Evolutionary conservation across 2,113 vertebrate species (phyloP), one percentile per base, ranked within the genome.

Genomic region (Megaptera novaeangliae): DNA sequence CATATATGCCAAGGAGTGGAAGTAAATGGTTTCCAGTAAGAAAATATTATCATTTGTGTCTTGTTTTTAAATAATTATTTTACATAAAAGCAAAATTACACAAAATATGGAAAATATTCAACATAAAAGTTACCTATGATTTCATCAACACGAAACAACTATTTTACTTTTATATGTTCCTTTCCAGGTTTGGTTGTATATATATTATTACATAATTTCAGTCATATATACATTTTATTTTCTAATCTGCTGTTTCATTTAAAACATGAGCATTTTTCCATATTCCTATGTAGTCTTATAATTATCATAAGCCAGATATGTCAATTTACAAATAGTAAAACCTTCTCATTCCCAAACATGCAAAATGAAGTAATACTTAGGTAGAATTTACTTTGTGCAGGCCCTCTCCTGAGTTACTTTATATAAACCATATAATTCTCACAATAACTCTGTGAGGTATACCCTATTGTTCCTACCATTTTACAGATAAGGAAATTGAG

Each of bases 31-130:
- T 74, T 96, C 82, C 39, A 49, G 13, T 64, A 63, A 94, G 31
- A 87, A 88, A 92, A 84, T 4, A 64, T 27, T 36, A 11, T 25
- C 52, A 82, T 66, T 92, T 96, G 17, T 83, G 63, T 75, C 59
- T 81, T 94, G 41, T 78, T 94, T 92, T 95, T 34, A 72, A 86
- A 66, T 77, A 64, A 34, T 44, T 71, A 59, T 87, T 92, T 93
- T 90, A 34, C 0, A 10, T 59, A 88, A 94, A 75, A 46, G 15
- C 31, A 55, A 49, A 78, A 57, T 91, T 68, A 23, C 8, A 71
- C 88, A 92, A 68, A 57, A 46, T 25, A 0, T 46, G 29, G 36
- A 39, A 71, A 57, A 94, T 66, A 71, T 34, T 74, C 64, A 61
- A 36, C 25, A 36, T 74, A 25, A 80, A 95, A 80, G 36, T 57